Conservation (phyloP, 30 jellyfish, hydroid and myxozoan genomes). For the Sanderia malayensis region DNA sequence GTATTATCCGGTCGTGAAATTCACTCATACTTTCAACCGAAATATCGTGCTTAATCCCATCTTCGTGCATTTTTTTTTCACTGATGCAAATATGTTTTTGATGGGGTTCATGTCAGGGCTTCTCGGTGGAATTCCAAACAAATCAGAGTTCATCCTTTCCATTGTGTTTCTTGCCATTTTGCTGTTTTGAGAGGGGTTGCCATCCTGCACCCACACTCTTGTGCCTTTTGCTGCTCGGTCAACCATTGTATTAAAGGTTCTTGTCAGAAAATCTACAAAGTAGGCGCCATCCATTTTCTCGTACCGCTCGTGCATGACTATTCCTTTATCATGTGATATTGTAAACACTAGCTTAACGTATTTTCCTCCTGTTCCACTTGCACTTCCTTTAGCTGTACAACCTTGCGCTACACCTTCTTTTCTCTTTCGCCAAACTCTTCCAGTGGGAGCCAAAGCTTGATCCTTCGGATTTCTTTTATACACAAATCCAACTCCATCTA, state of each 20-base stretch:
- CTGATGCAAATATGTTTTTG: conserved; percentile 8
- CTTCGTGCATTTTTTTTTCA: conserved; percentile 6
- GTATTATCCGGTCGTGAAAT: conserved; percentile 6
- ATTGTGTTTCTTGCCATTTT: conserved; percentile 6
- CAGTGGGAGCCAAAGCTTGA: conserved; percentile 36
- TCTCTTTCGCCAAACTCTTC: conserved; percentile 11
- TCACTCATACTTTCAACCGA: conserved; percentile 11
- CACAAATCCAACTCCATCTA: conserved; percentile 60
- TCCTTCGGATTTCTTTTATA: conserved; percentile 41
- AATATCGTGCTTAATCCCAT: conserved; percentile 3
- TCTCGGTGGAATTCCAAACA: conserved; percentile 25
- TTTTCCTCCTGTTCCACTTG: conserved; percentile 42
- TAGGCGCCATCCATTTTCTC: conserved; percentile 10
- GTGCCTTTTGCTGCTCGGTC: conserved; percentile 26
- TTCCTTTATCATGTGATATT: conserved; percentile 40
- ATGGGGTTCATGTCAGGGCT: conserved; percentile 34
- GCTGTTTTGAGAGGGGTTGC: conserved; percentile 32
- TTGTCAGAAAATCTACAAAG: conserved; percentile 1
- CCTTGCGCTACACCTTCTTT: conserved; percentile 15
- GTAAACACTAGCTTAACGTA: conserved; percentile 37
- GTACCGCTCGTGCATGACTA: conserved; percentile 15
- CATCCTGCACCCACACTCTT: conserved; percentile 33
- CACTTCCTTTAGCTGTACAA: conserved; percentile 27
- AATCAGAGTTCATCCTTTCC: conserved; percentile 9
- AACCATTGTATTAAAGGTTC: conserved; percentile 6